These are phyloP conservation scores for Scolopax rusticola DNA, from an alignment of 2,797 vertebrate species.

Conservation along the genomic window DNA sequence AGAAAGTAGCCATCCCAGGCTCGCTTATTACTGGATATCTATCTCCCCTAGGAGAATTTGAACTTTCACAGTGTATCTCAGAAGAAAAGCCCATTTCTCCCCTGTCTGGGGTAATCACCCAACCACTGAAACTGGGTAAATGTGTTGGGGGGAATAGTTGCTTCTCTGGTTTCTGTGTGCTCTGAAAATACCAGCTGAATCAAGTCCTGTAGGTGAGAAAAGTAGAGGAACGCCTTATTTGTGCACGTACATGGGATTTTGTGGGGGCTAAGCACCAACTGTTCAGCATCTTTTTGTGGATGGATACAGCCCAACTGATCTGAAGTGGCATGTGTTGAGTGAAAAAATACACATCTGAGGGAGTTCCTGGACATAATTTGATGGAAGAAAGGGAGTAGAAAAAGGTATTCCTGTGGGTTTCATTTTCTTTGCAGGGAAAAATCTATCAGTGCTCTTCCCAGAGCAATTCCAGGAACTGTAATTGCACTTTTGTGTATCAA, in stretches of 20 bases:
- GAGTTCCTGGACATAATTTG: constrained; percentile 16
- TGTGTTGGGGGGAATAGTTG: background rate
- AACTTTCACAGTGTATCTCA: background rate
- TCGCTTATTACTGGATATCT: background rate
- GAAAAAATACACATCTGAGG: constrained; percentile 17
- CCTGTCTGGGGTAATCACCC: background rate
- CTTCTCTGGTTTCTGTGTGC: background rate
- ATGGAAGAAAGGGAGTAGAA: background rate
- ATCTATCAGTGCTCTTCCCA: background rate
- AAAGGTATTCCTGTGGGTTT: background rate
- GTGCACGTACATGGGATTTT: constrained; percentile 6
- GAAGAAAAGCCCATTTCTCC: background rate
- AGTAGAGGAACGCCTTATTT: background rate
- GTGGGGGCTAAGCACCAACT: constrained; percentile 41
- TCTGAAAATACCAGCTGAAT: background rate
- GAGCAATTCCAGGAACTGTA: background rate
- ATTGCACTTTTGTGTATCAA: background rate
- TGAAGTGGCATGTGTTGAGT: background rate
- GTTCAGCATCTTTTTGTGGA: constrained; percentile 19
- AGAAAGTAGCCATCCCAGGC: background rate
- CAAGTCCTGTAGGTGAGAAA: background rate
- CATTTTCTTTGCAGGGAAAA: background rate
- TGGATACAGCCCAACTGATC: constrained; percentile 18
- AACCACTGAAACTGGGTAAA: background rate
- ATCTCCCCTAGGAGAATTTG: background rate